Percentiles rank a stretch among this genome's conserved stretches.
phyloP scores from a whole-genome alignment of 2,113 vertebrate genomes.

The Melanerpes aurifrons region DNA sequence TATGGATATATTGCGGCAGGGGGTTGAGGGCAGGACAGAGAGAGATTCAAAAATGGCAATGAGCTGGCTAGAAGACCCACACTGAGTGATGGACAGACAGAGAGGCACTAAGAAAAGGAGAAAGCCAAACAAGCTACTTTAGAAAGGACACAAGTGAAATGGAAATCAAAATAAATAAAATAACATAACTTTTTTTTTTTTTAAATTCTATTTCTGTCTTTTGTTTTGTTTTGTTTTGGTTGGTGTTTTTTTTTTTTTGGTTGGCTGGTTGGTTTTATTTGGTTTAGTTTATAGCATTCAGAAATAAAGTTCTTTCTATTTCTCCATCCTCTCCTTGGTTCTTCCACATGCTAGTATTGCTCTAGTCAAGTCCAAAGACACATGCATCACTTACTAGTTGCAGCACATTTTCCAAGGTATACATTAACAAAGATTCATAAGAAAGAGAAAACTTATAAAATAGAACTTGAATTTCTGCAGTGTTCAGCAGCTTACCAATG shows the following conservation, averaged over 20 bases:
- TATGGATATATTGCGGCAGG: background rate
- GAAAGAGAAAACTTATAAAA: background rate
- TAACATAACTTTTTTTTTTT: background rate
- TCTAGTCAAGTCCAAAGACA: background rate
- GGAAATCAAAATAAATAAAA: background rate
- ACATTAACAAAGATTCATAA: background rate
- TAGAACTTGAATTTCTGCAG: background rate
- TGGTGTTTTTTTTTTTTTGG: no score
- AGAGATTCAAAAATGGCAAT: background rate
- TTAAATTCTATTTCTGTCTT: no score
- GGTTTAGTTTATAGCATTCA: background rate
- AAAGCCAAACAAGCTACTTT: background rate
- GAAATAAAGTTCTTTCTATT: background rate
- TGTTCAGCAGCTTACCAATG: background rate
- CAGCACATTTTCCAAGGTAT: background rate
- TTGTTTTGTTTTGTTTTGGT: no score
- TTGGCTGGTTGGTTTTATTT: no score
- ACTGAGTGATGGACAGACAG: background rate
- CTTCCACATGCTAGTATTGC: background rate
- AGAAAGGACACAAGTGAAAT: background rate
- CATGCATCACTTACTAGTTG: background rate
- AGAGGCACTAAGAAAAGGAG: background rate
- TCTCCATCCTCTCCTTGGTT: background rate
- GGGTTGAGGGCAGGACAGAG: background rate
- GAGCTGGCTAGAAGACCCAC: background rate